These are phyloP conservation scores for Siderastrea radians DNA, from an alignment of 92 coral and sea anemone genomes.

Conservation along the genomic window DNA sequence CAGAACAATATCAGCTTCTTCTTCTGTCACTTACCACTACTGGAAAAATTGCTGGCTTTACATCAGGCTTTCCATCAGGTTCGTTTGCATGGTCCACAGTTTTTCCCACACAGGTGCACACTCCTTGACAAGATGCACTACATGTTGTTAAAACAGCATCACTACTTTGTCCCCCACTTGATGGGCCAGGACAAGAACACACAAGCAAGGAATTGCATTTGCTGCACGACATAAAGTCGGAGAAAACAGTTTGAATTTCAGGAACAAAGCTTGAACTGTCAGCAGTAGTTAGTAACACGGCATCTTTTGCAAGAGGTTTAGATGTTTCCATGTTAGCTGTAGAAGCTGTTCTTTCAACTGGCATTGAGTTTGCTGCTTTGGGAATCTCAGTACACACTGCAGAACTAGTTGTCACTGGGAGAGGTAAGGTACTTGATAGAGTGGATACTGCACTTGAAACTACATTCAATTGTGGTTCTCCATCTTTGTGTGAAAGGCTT, in stretches of 20 bases:
- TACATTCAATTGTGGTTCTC: not conserved
- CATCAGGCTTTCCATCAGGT: slow-evolving; percentile 12
- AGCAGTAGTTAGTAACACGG: not conserved
- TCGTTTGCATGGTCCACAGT: not conserved
- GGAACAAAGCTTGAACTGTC: not conserved
- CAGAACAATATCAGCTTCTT: no score
- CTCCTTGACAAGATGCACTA: slow-evolving; percentile 13
- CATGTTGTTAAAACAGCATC: not conserved
- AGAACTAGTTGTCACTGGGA: not conserved
- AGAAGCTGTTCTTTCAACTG: not conserved
- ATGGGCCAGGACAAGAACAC: slow-evolving; percentile 34
- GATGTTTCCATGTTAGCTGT: not conserved
- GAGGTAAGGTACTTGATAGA: not conserved
- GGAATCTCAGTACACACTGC: not conserved
- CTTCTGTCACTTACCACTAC: slow-evolving; percentile 22
- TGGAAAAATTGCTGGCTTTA: slow-evolving; percentile 25
- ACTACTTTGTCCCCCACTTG: not conserved
- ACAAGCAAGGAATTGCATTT: slow-evolving; percentile 49
- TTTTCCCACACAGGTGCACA: not conserved
- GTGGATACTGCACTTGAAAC: not conserved
- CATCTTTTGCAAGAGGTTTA: not conserved
- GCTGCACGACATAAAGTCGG: slow-evolving; percentile 14
- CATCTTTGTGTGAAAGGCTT: not conserved
- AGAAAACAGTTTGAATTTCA: not conserved
- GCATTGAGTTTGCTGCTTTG: not conserved